Evolutionary conservation across 2,888 invertebrate species (phyloP).

Genomic region (Drosophila testacea): DNA sequence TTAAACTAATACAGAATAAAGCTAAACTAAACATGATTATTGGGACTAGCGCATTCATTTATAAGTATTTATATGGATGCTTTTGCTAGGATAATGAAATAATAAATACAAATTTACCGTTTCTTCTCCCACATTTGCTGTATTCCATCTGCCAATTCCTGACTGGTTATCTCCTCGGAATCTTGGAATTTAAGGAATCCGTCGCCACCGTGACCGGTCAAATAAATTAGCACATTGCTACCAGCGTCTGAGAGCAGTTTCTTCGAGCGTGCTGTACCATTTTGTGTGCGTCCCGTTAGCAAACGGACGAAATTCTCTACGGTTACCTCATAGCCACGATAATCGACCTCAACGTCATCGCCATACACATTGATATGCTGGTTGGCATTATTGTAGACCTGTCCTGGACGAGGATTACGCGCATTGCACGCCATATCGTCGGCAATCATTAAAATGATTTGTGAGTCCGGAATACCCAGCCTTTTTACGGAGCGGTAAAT

Average conservation of each 20-base stretch:
- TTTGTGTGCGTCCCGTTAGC: conserved; percentile 95
- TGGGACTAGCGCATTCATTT: too few relatives aligned
- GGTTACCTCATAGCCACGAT: conserved; percentile 97
- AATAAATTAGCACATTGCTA: conserved; percentile 97
- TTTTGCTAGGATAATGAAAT: too few relatives aligned
- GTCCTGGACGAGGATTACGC: conserved; percentile 98
- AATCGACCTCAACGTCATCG: conserved; percentile 99
- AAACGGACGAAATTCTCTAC: conserved; percentile 99
- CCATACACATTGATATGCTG: conserved; percentile 99
- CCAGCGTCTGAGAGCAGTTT: conserved; percentile 97
- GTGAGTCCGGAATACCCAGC: conserved; percentile 99
- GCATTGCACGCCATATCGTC: conserved; percentile 99
- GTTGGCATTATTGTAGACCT: conserved; percentile 98
- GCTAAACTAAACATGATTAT: too few relatives aligned
- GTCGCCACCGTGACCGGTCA: conserved; percentile 99
- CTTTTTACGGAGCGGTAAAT: conserved; percentile 99
- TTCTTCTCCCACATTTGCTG: conserved; percentile 99
- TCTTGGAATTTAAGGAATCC: conserved; percentile 99
- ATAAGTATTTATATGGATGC: too few relatives aligned
- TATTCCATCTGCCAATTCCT: conserved; percentile 98
- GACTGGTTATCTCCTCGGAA: conserved; percentile 99
- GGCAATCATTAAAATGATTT: conserved; percentile 99
- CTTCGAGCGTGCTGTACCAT: conserved; percentile 97
- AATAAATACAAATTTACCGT: conserved; percentile 86
- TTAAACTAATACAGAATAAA: too few relatives aligned